Conservation (phyloP, 2,888 invertebrate genomes). For the Meta bourneti region DNA sequence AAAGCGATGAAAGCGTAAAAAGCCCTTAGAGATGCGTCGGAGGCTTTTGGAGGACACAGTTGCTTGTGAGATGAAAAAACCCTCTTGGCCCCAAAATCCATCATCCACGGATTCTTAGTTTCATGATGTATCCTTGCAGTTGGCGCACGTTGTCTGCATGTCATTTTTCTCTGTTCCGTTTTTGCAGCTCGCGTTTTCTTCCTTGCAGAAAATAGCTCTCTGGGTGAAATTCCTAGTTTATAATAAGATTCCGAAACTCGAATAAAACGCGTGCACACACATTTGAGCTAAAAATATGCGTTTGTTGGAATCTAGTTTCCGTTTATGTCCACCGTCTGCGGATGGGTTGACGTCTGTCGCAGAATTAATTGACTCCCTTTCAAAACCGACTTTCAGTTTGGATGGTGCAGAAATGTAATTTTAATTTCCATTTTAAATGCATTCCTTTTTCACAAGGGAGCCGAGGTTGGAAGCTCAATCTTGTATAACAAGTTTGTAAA, state of each 20-base stretch:
- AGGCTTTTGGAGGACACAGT: neutral
- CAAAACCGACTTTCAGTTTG: no score
- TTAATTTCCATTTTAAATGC: no score
- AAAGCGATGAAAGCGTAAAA: no score
- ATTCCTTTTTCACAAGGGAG: no score
- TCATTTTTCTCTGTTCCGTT: neutral
- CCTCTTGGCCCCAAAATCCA: neutral
- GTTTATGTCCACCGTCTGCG: neutral
- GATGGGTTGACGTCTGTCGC: neutral
- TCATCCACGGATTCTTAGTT: constrained; percentile 21
- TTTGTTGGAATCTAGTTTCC: neutral
- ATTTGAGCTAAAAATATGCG: neutral
- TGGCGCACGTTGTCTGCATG: neutral
- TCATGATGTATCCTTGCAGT: constrained; percentile 18
- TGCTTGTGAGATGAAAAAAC: neutral
- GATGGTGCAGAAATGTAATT: no score
- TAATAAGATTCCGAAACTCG: neutral
- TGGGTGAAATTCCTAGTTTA: neutral
- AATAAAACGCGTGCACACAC: neutral
- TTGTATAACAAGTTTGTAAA: no score
- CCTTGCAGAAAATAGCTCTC: neutral
- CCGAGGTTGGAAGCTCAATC: no score
- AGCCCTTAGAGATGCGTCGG: no score
- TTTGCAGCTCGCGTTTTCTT: neutral
- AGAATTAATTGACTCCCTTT: no score